These are phyloP conservation scores for Fistularia tabacaria DNA, from an alignment of 2,797 vertebrate species.

Conservation along the genomic window DNA sequence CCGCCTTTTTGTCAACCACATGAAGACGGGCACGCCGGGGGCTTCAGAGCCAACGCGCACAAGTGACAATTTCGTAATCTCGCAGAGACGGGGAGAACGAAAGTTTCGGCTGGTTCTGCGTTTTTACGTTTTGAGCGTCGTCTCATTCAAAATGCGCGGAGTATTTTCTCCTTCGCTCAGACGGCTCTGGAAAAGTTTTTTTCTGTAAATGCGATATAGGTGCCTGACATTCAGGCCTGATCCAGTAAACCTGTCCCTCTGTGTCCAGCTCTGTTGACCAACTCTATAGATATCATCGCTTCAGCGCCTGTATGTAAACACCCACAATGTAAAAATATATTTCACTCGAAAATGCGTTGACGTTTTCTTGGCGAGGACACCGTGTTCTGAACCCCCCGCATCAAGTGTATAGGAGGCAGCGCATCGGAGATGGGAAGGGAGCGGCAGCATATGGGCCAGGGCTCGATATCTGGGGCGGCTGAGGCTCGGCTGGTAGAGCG, in stretches of 20 bases:
- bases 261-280: not conserved
- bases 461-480: too few relatives aligned
- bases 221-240: too few relatives aligned
- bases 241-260: too few relatives aligned
- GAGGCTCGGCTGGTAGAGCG: too few relatives aligned
- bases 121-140: not conserved
- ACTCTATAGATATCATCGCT: constrained; percentile 13
- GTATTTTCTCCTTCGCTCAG: not conserved
- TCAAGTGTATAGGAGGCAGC: too few relatives aligned
- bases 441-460: too few relatives aligned
- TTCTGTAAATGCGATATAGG: too few relatives aligned
- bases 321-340: constrained; percentile 19
- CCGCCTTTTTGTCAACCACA: constrained; percentile 70
- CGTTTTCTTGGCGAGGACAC: constrained; percentile 30
- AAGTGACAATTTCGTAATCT: constrained; percentile 37
- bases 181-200: too few relatives aligned
- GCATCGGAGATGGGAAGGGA: too few relatives aligned
- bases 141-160: too few relatives aligned
- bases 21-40: constrained; percentile 49
- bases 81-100: constrained; percentile 22
- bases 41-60: constrained; percentile 33
- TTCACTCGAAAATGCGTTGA: constrained; percentile 24
- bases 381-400: constrained; percentile 1
- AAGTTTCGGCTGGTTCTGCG: not conserved
- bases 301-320: constrained; percentile 9